Evolutionary conservation across 2,888 invertebrate genomes (phyloP), one percentile per base, ranked within the genome.

Genomic region (Molorchus minor): DNA sequence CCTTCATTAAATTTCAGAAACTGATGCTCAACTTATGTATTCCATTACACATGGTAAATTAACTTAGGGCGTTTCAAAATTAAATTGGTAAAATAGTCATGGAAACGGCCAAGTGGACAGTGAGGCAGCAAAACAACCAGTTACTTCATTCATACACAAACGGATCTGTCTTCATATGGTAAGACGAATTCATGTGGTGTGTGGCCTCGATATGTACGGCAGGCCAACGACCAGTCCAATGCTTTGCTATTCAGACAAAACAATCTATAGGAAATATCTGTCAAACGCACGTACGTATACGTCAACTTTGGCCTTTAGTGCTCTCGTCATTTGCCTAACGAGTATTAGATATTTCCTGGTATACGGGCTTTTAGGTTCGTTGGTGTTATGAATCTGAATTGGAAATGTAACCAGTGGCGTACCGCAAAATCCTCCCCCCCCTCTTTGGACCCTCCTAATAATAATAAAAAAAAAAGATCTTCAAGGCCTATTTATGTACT

Each of bases 201-300:
- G 73, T 74, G 77, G 73, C 77, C 76, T 77, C 77, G 77, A 76
- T 77, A 74, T 71, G 69, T 71, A 70, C 70, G 70, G 70, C 72
- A 74, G 76, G 76, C 76, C 77, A 77, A 76, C 75, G 77, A 77
- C 76, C 76, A 76, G 53, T 68, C 72, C 74, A 76, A 76, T 76
- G 76, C n/a, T n/a, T n/a, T n/a, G n/a, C 69, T 75, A 61, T 60
- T 55, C 71, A 76, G 73, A 75, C 74, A 73, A 72, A 74, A 75
- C 69, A 71, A 64, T 68, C 62, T 64, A 68, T 62, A 68, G 66
- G 67, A 70, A 63, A 62, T 68, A 64, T 67, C 63, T 67, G 64
- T 70, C 67, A 67, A 65, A 65, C 62, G 64, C 59, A 66, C 54
- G 52, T 49, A 56, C 56, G 52, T 49, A 56, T 56, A 59, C 62